phyloP scores from a whole-genome alignment of 1,140 invertebrate genomes.

The Drosophila sproati region DNA sequence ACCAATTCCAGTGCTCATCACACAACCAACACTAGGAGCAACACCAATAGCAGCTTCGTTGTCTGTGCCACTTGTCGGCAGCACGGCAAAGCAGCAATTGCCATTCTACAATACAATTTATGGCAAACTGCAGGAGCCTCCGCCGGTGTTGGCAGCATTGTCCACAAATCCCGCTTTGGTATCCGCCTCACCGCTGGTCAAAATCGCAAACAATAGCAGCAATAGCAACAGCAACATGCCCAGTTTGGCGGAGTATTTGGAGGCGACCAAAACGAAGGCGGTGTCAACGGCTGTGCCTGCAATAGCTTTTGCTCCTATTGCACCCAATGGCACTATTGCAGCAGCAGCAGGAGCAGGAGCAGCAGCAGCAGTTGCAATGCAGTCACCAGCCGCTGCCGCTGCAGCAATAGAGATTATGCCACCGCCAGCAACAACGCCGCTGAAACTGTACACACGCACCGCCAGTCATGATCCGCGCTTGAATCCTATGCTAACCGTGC shows the following conservation, averaged over 20 bases:
- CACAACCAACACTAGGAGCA: conserved; percentile 18
- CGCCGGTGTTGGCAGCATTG: conserved; percentile 17
- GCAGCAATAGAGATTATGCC: conserved; percentile 46
- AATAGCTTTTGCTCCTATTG: neutral
- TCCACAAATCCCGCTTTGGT: conserved; percentile 10
- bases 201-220: conserved; percentile 9
- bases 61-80: conserved; percentile 34
- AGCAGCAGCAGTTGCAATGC: neutral
- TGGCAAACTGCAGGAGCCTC: conserved; percentile 71
- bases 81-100: conserved; percentile 33
- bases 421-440: conserved; percentile 55
- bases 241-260: conserved; percentile 66
- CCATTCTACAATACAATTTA: conserved; percentile 82
- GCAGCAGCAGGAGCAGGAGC: conserved; percentile 2
- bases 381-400: conserved; percentile 5
- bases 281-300: conserved; percentile 1
- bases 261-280: conserved; percentile 55
- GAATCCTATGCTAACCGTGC: conserved; percentile 76
- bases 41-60: conserved; percentile 43
- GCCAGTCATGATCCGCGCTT: conserved; percentile 82
- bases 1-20: conserved; percentile 50
- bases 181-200: conserved; percentile 8
- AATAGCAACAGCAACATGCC: conserved; percentile 51
- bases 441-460: conserved; percentile 74
- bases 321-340: neutral